Evolutionary conservation across 2,797 vertebrate species (phyloP).

Genomic region (Danionella dracula): DNA sequence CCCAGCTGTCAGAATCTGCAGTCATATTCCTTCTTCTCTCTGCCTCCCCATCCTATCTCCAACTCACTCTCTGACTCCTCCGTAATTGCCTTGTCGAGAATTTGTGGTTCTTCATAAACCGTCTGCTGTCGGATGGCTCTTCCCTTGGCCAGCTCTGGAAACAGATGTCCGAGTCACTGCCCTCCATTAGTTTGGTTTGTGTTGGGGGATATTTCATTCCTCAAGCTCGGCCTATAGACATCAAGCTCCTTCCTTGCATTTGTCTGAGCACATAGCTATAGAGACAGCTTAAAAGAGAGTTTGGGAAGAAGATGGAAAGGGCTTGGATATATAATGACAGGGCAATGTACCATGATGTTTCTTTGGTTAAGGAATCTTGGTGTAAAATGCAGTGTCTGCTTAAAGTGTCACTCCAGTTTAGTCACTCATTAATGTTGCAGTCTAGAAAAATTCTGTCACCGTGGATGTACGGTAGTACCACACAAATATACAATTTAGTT

Average conservation of each 20-base stretch:
- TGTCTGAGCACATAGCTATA: constrained; percentile 48
- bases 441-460: constrained; percentile 40
- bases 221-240: constrained; percentile 53
- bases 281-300: constrained; percentile 36
- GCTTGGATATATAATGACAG: constrained; percentile 47
- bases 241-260: constrained; percentile 54
- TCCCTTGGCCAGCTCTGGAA: constrained; percentile 49
- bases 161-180: constrained; percentile 65
- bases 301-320: constrained; percentile 25
- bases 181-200: constrained; percentile 61
- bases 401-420: constrained; percentile 62
- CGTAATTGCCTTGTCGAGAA: constrained; percentile 42
- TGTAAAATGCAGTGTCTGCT: constrained; percentile 53
- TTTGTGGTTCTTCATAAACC: constrained; percentile 40
- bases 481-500: not conserved
- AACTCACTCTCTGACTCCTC: constrained; percentile 29
- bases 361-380: constrained; percentile 56
- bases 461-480: not conserved
- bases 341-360: constrained; percentile 58
- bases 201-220: constrained; percentile 59
- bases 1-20: constrained; percentile 19
- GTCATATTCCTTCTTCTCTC: constrained; percentile 20
- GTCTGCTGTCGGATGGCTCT: constrained; percentile 23
- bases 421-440: constrained; percentile 66
- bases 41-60: not conserved